Conservation (phyloP, 1,140 invertebrate genomes). For the Grapholita molesta region DNA sequence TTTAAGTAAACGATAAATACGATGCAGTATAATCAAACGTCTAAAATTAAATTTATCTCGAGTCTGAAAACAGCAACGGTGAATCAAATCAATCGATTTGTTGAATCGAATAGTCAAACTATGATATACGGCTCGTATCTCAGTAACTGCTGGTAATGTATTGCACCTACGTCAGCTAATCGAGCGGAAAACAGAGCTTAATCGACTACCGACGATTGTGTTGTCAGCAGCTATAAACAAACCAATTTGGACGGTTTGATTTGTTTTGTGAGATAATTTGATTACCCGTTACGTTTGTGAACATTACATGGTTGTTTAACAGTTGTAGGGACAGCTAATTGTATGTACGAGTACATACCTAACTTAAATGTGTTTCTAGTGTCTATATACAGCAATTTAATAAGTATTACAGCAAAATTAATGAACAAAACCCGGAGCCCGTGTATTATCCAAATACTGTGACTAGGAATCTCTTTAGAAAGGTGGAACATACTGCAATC, state of each 20-base stretch:
- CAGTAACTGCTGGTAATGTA: background rate
- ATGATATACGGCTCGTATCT: background rate
- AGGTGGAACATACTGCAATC: too few relatives aligned
- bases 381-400: too few relatives aligned
- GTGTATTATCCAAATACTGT: too few relatives aligned
- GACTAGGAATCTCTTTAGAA: too few relatives aligned
- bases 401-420: too few relatives aligned
- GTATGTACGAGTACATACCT: too few relatives aligned
- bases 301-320: background rate
- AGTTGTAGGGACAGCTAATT: too few relatives aligned
- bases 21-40: too few relatives aligned
- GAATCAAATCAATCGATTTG: background rate
- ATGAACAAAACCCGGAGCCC: too few relatives aligned
- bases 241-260: slow-evolving; percentile 4
- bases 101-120: background rate
- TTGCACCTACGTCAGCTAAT: slow-evolving; percentile 4
- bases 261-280: background rate
- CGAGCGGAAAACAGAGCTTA: slow-evolving; percentile 12
- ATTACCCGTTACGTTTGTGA: background rate
- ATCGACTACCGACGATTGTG: slow-evolving; percentile 9
- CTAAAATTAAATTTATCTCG: too few relatives aligned
- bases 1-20: too few relatives aligned
- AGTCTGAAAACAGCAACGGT: background rate
- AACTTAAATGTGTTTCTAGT: too few relatives aligned
- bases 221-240: slow-evolving; percentile 9